Base-by-base conservation (phyloP, 2,797 vertebrate species). In the Platalea minor region DNA sequence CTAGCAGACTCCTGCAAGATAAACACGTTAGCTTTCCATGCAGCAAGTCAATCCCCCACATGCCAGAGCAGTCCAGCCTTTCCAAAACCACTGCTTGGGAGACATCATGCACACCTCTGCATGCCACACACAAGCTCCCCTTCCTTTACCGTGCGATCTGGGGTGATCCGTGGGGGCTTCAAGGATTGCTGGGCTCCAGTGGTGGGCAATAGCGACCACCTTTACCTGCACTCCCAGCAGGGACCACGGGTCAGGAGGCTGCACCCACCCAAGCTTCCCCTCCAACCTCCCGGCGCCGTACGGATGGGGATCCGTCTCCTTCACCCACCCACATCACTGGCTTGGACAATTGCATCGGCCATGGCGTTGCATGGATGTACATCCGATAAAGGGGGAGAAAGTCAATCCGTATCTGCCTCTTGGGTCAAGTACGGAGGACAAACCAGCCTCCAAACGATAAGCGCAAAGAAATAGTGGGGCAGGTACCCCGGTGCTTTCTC, bases 191-290 rank as follows among this genome's bases (percentile, higher is more conserved):
- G 46, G 31, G 31, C 65, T 77, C 10, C 37, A 35, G n/a, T 4
- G 18, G 18, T 17, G 17, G 28, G n/a, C 39, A 60, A 29, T 1
- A 70, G 31, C 0, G 0, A 70, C 13, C 57, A 31, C 7, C 2
- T 69, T 35, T 20, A 56, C 43, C 48, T 39, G 33, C 21, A 17
- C 20, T 39, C 20, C 50, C 46, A 72, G 35, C 53, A 43, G 16
- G 4, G 11, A 64, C 9, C 37, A 28, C 1, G 1, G 20, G 17
- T 15, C 45, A 48, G 64, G 31, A 54, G 46, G n/a, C 13, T 72
- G 65, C 31, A 35, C 11, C 25, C 18, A 43, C 28, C 39, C 13
- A 29, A 77, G 26, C 29, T 35, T 57, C 51, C 26, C n/a, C 17
- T 56, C 56, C 35, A 50, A 11, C 41, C 31, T 54, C 56, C 65